Conservation (phyloP, 2,113 vertebrate species). For the Coracopsis vasa region DNA sequence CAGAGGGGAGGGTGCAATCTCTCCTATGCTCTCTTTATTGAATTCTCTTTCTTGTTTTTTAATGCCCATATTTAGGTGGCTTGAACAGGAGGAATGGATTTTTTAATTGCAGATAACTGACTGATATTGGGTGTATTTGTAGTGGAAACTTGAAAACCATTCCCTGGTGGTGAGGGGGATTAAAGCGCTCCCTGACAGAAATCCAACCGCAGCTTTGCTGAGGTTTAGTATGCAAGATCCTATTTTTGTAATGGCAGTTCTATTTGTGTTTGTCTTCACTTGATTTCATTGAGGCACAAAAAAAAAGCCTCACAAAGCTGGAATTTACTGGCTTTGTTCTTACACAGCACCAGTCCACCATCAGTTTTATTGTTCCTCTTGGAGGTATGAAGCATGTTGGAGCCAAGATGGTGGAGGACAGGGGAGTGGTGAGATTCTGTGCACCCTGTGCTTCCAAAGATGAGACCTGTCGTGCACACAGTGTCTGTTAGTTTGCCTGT, state of each 20-base stretch:
- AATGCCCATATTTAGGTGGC: not conserved
- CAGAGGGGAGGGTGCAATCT: not conserved
- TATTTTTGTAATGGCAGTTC: not conserved
- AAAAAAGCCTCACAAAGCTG: not conserved
- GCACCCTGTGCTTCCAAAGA: not conserved
- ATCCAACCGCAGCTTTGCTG: not conserved
- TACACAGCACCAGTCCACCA: not conserved
- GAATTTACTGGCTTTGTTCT: not conserved
- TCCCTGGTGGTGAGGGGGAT: not conserved
- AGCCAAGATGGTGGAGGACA: not conserved
- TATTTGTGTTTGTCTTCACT: conserved; percentile 12
- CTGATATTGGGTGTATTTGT: not conserved
- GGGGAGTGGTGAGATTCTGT: not conserved
- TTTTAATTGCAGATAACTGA: conserved; percentile 24
- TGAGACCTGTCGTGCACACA: not conserved
- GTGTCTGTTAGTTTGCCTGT: not conserved
- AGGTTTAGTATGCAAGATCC: not conserved
- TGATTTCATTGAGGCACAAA: not conserved
- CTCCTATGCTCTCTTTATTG: not conserved
- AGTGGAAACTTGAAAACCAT: not conserved
- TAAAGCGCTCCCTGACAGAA: not conserved
- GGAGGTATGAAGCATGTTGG: not conserved
- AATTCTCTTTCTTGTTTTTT: not conserved
- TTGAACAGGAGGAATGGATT: not conserved
- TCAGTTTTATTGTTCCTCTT: not conserved